Conservation (phyloP, 2,797 vertebrate genomes). For the Helostoma temminkii region DNA sequence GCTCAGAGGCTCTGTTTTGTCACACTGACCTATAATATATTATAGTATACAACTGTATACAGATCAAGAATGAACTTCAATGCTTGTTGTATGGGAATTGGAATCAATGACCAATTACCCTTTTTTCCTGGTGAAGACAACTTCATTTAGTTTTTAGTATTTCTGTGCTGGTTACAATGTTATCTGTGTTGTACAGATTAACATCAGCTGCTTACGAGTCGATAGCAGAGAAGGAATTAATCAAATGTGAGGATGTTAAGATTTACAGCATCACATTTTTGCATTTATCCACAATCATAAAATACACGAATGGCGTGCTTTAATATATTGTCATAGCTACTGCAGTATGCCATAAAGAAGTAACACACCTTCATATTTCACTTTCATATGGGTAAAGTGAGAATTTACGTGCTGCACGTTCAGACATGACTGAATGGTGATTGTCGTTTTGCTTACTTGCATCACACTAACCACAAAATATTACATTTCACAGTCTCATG, state of each 20-base stretch:
- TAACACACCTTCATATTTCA: conserved; percentile 30
- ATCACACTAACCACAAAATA: conserved; percentile 33
- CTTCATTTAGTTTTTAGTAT: neutral
- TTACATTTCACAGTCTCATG: conserved; percentile 15
- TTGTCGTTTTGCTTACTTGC: conserved; percentile 36
- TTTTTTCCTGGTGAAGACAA: neutral
- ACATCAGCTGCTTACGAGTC: neutral
- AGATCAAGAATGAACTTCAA: no score
- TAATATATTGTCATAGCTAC: conserved; percentile 2
- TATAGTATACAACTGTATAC: no score
- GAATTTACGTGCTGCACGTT: neutral
- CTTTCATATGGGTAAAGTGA: conserved; percentile 34
- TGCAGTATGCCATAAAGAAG: conserved; percentile 13
- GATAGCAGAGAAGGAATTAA: neutral
- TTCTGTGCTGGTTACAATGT: neutral
- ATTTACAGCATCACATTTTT: conserved; percentile 15
- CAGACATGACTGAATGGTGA: conserved; percentile 13
- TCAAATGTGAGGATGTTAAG: conserved; percentile 14
- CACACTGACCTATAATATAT: no score
- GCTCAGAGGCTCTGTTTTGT: no score
- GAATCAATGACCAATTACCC: no score
- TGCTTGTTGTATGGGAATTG: no score
- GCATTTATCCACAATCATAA: conserved; percentile 9
- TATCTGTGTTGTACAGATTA: conserved; percentile 6
- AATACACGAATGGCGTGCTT: conserved; percentile 9